These are phyloP conservation scores for Cricetomys ansorgei DNA, from an alignment of 2,113 vertebrate genomes.

Conservation along the genomic window DNA sequence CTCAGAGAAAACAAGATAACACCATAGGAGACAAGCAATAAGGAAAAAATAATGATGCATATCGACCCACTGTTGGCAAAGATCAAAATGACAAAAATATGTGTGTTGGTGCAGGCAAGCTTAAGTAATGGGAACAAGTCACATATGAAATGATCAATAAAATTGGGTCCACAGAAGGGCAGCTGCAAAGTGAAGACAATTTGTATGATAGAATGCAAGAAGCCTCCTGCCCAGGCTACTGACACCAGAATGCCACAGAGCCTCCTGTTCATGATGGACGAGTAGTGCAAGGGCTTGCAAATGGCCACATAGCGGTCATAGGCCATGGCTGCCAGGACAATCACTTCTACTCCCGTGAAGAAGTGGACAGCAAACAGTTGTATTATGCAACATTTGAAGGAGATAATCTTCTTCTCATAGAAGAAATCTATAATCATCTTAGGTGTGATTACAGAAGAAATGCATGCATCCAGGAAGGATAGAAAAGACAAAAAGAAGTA, in stretches of 20 bases:
- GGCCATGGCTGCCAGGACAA: background rate
- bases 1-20: background rate
- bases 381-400: background rate
- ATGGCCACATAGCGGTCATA: background rate
- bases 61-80: background rate
- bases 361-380: background rate
- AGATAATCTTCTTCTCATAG: background rate
- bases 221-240: background rate
- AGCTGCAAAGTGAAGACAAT: background rate
- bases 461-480: background rate
- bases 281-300: background rate
- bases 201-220: background rate
- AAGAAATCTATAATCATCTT: background rate
- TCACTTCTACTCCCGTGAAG: background rate
- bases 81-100: background rate
- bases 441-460: background rate
- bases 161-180: background rate
- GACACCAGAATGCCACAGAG: background rate
- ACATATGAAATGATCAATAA: background rate
- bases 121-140: background rate
- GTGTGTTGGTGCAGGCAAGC: background rate
- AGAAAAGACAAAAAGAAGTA: background rate
- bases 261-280: background rate
- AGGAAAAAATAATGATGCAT: background rate
- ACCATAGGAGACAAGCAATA: background rate